phyloP scores from a whole-genome alignment of 37 sponge, comb jelly and placozoan genomes.

The Ephydatia muelleri region DNA sequence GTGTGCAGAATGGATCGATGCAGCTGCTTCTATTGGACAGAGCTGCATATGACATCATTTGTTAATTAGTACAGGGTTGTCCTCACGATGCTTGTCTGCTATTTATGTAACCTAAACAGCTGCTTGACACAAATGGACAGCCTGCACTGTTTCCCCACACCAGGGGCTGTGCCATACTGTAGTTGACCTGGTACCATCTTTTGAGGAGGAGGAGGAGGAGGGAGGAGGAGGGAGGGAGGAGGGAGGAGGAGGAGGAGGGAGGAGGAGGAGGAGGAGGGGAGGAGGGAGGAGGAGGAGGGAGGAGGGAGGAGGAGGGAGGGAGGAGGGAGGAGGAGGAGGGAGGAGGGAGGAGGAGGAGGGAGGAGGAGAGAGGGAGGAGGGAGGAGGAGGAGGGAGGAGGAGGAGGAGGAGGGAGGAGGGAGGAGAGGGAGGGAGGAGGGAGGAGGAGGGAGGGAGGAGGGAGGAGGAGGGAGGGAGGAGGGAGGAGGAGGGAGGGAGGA shows the following conservation, averaged over 20 bases:
- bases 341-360: background rate
- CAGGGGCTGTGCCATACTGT: slow-evolving; percentile 41
- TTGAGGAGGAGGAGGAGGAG: background rate
- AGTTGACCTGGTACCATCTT: slow-evolving; percentile 76
- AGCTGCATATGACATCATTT: background rate
- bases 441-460: background rate
- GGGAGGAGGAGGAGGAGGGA: background rate
- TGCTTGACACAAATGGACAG: slow-evolving; percentile 46
- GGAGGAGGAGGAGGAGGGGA: background rate
- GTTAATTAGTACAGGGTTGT: background rate
- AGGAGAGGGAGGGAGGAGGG: background rate
- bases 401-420: background rate
- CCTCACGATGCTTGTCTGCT: slow-evolving; percentile 1
- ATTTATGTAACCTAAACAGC: slow-evolving; percentile 51
- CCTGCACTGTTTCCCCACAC: slow-evolving; percentile 61
- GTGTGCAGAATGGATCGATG: no score
- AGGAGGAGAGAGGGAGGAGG: background rate
- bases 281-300: background rate
- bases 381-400: background rate
- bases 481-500: background rate
- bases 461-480: background rate
- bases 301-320: background rate
- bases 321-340: background rate
- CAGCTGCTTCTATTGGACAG: background rate
- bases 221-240: background rate